Conservation (phyloP, 2,797 vertebrate species). For the Clarias platycephalus region DNA sequence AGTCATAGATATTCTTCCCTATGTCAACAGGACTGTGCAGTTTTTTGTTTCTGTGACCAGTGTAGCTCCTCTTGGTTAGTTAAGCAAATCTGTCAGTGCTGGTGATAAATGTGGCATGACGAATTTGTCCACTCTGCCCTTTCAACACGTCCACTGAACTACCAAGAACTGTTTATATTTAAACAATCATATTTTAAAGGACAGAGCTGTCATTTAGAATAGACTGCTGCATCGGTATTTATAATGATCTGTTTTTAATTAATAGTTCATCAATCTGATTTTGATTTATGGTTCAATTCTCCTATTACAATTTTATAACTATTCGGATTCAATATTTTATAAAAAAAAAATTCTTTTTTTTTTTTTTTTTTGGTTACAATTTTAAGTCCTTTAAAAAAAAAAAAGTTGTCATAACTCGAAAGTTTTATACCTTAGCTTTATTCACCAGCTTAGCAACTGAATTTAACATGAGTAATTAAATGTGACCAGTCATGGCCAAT, state of each 20-base stretch:
- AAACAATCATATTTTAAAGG: not conserved
- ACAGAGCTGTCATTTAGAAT: not conserved
- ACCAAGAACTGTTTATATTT: slow-evolving; percentile 8
- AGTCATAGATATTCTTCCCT: not conserved
- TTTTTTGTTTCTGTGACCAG: not conserved
- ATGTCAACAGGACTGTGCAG: not conserved
- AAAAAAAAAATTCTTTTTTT: too few relatives aligned
- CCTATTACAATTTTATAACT: too few relatives aligned
- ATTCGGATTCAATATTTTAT: too few relatives aligned
- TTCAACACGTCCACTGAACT: not conserved
- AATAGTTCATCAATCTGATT: not conserved
- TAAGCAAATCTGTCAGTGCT: slow-evolving; percentile 11
- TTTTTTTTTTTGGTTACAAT: too few relatives aligned
- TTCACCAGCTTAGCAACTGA: too few relatives aligned
- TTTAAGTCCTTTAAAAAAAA: too few relatives aligned
- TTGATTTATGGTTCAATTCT: too few relatives aligned
- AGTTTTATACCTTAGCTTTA: too few relatives aligned
- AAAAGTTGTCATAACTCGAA: too few relatives aligned
- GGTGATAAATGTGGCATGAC: not conserved
- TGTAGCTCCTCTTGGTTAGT: not conserved
- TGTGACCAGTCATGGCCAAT: too few relatives aligned
- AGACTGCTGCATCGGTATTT: not conserved
- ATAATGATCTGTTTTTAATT: not conserved
- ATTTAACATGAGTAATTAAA: too few relatives aligned
- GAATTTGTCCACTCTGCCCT: not conserved